Percentiles rank a stretch among this genome's conserved stretches.
Conservation (phyloP, 2,113 vertebrate genomes). For the Gnathonemus echidnorhynchus region DNA sequence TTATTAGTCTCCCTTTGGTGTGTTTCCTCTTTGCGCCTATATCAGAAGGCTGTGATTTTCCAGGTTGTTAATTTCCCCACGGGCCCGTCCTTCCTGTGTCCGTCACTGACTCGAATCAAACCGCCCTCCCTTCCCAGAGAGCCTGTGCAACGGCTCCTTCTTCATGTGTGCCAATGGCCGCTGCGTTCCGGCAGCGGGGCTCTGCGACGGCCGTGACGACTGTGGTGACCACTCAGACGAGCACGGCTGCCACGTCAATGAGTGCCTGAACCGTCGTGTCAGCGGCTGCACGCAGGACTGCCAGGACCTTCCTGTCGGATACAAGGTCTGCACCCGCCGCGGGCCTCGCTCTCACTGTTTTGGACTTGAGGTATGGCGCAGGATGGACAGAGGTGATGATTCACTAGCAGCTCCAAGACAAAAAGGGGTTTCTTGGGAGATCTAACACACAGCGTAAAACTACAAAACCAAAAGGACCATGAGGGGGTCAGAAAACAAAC, state of each 20-base stretch:
- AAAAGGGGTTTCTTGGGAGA: too few species aligned
- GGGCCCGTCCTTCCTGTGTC: background rate
- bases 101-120: background rate
- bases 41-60: background rate
- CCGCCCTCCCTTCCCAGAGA: constrained; percentile 65
- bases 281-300: constrained; percentile 83
- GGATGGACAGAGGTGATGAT: too few species aligned
- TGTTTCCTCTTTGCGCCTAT: background rate
- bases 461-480: too few species aligned
- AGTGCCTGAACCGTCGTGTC: constrained; percentile 75
- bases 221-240: constrained; percentile 79
- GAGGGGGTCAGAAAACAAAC: too few species aligned
- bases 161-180: constrained; percentile 82
- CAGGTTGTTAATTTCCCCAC: background rate
- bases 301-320: constrained; percentile 72
- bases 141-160: constrained; percentile 80
- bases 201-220: constrained; percentile 72
- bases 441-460: too few species aligned
- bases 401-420: too few species aligned
- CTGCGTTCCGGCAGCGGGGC: constrained; percentile 60
- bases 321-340: constrained; percentile 61
- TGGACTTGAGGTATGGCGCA: too few species aligned
- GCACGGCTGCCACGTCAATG: constrained; percentile 72
- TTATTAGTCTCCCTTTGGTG: background rate
- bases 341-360: background rate